Base-by-base conservation (phyloP, 2,888 invertebrate genomes). In the Brachypterus glaber region DNA sequence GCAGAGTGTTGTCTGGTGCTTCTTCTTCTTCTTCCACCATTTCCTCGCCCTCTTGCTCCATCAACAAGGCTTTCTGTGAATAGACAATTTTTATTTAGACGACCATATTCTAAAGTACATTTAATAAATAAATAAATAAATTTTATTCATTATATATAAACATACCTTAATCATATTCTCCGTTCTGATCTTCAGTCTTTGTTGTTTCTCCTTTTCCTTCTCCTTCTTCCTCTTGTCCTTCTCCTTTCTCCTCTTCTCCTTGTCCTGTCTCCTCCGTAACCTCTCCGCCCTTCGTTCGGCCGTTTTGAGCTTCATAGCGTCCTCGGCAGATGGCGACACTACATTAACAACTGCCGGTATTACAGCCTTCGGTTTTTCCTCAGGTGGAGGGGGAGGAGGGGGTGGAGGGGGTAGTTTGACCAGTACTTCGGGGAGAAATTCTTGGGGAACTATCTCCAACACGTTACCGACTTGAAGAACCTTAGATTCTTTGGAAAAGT, bases 391-490 rank as follows among this genome's bases (percentile, higher is more conserved):
- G 17, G 32, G 41, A 31, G 36, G 39, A 4, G 30, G 31, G 11
- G 43, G 36, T n/a, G 30, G 40, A 33, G 35, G 26, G 5, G 14
- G 17, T 17, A 17, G 34, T n/a, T n/a, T n/a, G 7, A 21, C 21
- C 5, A 9, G 7, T 5, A 7, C 9, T 21, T 5, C 7, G 9
- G 21, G 21, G 5, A 21, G 7, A 9, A 27, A 5, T 5, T 5
- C 12, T 11, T 27, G 27, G 4, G 76, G 76, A 11, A 75, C 70
- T 16, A 76, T 75, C 60, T 76, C 74, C 24, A 76, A 59, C 58
- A 76, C 72, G 51, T 76, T 76, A 5, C 76, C 76, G 14, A 76
- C 71, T 67, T 75, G 66, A 11, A 68, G 54, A 31, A 65, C 54
- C 44, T 56, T n/a, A n/a, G n/a, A n/a, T n/a, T n/a, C n/a, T n/a